Evolutionary conservation across 2,888 invertebrate species (phyloP).

Genomic region (Hoplodrina blanda): DNA sequence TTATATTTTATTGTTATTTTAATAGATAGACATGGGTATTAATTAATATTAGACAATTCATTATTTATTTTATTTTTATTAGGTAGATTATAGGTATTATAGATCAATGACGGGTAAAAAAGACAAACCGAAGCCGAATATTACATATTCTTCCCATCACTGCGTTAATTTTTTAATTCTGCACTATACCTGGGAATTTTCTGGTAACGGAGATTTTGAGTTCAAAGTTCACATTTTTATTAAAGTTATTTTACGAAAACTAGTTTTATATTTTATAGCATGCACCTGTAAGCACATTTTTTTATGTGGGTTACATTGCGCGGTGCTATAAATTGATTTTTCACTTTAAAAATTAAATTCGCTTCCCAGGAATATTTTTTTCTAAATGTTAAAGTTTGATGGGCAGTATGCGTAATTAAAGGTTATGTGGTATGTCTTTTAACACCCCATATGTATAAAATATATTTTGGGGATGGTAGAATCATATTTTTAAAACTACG

Average conservation of each 20-base stretch:
- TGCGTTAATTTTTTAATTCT: neutral
- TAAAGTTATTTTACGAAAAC: neutral
- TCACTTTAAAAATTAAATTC: neutral
- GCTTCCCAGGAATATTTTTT: too few relatives aligned
- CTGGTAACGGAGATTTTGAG: too few relatives aligned
- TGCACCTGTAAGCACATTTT: too few relatives aligned
- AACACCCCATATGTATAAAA: neutral
- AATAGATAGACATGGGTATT: conserved; percentile 50
- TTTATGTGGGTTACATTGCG: too few relatives aligned
- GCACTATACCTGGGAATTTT: too few relatives aligned
- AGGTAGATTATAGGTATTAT: conserved; percentile 1
- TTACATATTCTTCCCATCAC: neutral
- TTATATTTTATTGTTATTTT: conserved; percentile 39
- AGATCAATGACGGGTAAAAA: neutral
- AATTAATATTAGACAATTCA: conserved; percentile 33
- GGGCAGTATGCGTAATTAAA: neutral
- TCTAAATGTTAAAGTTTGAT: neutral
- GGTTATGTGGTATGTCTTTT: neutral
- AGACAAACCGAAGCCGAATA: neutral
- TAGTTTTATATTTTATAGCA: too few relatives aligned
- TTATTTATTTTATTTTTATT: conserved; percentile 44
- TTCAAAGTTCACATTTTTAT: neutral
- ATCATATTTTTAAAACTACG: conserved; percentile 31
- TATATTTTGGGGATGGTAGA: conserved; percentile 52
- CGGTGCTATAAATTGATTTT: neutral